Evolutionary conservation across 2,888 invertebrate species (phyloP).

Genomic region (Limnephilus rhombicus): DNA sequence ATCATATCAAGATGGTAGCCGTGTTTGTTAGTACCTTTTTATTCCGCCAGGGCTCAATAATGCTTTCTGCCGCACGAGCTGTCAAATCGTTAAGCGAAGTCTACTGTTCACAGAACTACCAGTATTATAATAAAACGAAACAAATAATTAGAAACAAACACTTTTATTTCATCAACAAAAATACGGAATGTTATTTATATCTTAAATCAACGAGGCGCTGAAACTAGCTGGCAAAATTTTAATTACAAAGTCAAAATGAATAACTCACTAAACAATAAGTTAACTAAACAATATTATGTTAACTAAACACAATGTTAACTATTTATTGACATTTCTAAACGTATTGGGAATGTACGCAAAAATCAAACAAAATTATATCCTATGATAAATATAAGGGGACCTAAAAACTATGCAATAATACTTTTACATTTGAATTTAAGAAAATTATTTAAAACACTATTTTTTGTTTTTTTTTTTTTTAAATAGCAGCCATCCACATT

Average conservation of each 20-base stretch:
- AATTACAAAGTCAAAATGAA: neutral
- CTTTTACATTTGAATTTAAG: neutral
- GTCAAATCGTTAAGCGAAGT: too few relatives aligned
- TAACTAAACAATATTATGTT: too few relatives aligned
- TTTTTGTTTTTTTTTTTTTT: neutral
- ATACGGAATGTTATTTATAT: neutral
- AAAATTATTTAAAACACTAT: neutral
- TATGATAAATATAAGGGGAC: neutral
- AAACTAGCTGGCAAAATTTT: neutral
- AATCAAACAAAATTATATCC: neutral
- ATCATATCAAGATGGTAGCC: too few relatives aligned
- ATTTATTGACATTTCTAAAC: neutral
- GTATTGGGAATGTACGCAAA: neutral
- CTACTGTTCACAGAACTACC: too few relatives aligned
- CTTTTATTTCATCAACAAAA: constrained; percentile 6
- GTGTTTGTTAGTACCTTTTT: too few relatives aligned
- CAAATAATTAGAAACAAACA: neutral
- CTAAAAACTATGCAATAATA: too few relatives aligned
- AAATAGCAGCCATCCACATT: neutral
- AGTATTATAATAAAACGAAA: neutral
- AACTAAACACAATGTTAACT: neutral
- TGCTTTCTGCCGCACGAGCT: too few relatives aligned
- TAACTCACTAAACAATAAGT: neutral
- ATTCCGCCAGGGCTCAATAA: too few relatives aligned
- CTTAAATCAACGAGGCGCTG: neutral